phyloP scores from a whole-genome alignment of 2,113 vertebrate genomes.

The Lophotis ruficrista region DNA sequence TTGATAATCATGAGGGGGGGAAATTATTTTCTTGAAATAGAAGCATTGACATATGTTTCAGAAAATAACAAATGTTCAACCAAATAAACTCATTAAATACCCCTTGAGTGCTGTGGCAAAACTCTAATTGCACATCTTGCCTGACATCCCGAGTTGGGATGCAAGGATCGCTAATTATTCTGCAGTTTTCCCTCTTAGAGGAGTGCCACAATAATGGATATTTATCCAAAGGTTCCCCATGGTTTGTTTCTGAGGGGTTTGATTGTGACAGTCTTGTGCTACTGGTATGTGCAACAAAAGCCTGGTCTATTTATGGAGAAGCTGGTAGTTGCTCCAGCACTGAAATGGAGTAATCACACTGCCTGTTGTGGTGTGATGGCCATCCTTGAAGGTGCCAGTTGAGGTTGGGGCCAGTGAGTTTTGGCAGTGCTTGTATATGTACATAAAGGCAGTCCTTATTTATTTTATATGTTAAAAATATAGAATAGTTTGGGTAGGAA shows the following conservation, averaged over 20 bases:
- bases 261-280: accelerated
- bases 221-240: background rate
- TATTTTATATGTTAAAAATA: background rate
- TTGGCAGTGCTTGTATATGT: background rate
- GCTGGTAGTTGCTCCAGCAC: background rate
- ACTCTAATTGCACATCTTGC: background rate
- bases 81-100: background rate
- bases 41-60: background rate
- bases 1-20: background rate
- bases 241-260: background rate
- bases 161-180: background rate
- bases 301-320: background rate
- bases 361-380: background rate
- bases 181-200: background rate
- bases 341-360: accelerated
- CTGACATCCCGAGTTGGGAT: background rate
- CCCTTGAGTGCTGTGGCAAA: background rate
- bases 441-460: background rate
- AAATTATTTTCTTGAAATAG: background rate
- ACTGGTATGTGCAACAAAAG: background rate
- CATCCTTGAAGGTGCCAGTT: background rate
- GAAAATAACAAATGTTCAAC: background rate
- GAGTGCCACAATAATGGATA: background rate
- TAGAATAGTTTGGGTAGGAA: too few relatives aligned
- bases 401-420: background rate